Percentiles rank a stretch among this genome's conserved stretches.
These are phyloP conservation scores for Chaetura pelagica DNA, from an alignment of 2,113 vertebrate genomes.

Conservation along the genomic window DNA sequence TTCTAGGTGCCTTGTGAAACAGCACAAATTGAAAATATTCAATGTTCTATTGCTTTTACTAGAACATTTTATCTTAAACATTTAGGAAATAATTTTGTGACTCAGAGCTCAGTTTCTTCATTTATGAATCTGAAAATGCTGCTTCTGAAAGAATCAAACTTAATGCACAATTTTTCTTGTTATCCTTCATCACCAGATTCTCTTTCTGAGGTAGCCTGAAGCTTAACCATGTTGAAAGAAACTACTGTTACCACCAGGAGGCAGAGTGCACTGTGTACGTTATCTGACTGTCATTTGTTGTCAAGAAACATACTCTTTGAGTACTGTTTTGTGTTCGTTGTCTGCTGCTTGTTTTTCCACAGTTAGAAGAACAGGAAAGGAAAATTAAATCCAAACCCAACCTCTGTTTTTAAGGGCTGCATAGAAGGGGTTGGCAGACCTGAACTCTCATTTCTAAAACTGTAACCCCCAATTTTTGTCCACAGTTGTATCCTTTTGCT, in stretches of 20 bases:
- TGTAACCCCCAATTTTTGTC: not conserved
- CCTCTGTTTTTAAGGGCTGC: not conserved
- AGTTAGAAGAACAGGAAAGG: not conserved
- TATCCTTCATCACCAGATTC: too few species aligned
- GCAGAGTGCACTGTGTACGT: not conserved
- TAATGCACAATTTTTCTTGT: too few species aligned
- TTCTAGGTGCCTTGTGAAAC: too few species aligned
- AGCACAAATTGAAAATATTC: too few species aligned
- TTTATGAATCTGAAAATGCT: too few species aligned
- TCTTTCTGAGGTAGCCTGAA: too few species aligned
- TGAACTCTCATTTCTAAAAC: not conserved
- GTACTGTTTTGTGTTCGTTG: not conserved
- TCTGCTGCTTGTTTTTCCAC: not conserved
- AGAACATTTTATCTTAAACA: too few species aligned
- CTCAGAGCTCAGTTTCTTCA: too few species aligned
- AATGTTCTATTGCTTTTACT: too few species aligned
- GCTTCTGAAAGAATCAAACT: too few species aligned
- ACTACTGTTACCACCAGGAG: not conserved
- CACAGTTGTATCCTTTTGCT: not conserved
- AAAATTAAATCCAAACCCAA: not conserved
- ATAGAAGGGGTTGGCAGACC: not conserved
- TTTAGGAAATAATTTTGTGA: too few species aligned
- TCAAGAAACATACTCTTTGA: not conserved
- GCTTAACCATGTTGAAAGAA: not conserved
- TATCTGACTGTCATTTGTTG: not conserved